Conservation (phyloP, 2,113 vertebrate genomes). For the Paracanthobrama guichenoti region DNA sequence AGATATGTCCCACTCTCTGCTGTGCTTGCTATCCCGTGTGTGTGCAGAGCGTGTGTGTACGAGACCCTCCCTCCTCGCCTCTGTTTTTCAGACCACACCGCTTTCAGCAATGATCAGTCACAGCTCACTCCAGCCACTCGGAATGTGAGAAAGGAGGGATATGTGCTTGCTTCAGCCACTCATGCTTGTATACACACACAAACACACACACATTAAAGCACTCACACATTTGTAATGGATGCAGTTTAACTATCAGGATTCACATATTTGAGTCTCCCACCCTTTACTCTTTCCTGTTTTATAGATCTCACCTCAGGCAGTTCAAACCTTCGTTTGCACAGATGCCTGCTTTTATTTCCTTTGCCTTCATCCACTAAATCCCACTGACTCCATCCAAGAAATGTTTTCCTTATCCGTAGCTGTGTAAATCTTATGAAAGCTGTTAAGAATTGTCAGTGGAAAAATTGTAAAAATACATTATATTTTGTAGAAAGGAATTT, state of each 20-base stretch:
- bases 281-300: neutral
- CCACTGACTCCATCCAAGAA: neutral
- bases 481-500: neutral
- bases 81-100: constrained; percentile 49
- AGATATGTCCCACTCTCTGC: constrained; percentile 59
- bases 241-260: constrained; percentile 23
- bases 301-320: neutral
- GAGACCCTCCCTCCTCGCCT: constrained; percentile 44
- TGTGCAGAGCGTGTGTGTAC: constrained; percentile 36
- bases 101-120: constrained; percentile 58
- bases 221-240: constrained; percentile 7
- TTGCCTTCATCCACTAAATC: constrained; percentile 3
- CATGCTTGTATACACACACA: constrained; percentile 37
- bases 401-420: neutral
- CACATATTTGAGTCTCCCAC: neutral
- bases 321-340: constrained; percentile 4
- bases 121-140: constrained; percentile 45
- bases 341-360: constrained; percentile 16
- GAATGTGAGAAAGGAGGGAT: constrained; percentile 55
- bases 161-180: constrained; percentile 30
- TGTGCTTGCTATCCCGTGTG: constrained; percentile 34
- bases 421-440: neutral
- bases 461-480: neutral
- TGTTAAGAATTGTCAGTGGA: neutral
- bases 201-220: constrained; percentile 46